Evolutionary conservation across 2,797 vertebrate genomes (phyloP).

Genomic region (Novumbra hubbsi): DNA sequence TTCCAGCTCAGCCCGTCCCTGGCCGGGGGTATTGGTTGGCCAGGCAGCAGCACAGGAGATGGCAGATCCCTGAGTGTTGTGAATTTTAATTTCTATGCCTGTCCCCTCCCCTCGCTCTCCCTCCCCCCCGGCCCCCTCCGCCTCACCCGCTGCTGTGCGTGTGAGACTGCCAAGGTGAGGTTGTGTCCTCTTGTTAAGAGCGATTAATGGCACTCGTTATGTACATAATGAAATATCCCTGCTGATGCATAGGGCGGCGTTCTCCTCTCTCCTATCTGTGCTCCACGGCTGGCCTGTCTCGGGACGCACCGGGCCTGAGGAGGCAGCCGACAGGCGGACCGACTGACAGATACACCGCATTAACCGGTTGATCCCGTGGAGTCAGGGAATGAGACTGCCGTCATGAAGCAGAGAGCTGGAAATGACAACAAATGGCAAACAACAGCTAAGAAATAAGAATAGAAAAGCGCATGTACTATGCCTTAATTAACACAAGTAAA

Average conservation of each 20-base stretch:
- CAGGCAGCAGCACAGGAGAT: conserved; percentile 53
- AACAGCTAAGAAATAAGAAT: conserved; percentile 22
- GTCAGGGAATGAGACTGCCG: conserved; percentile 22
- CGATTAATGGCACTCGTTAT: conserved; percentile 81
- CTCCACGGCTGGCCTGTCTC: conserved; percentile 15
- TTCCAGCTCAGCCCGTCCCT: background rate
- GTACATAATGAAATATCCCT: conserved; percentile 80
- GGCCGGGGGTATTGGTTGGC: background rate
- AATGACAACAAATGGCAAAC: conserved; percentile 62
- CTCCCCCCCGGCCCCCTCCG: conserved; percentile 16
- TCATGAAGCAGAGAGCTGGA: conserved; percentile 46
- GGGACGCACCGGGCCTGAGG: conserved; percentile 25
- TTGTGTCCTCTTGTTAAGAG: conserved; percentile 82
- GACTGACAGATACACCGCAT: conserved; percentile 23
- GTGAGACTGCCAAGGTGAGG: conserved; percentile 77
- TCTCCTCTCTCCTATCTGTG: conserved; percentile 37
- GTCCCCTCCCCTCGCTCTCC: conserved; percentile 3
- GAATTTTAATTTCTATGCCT: conserved; percentile 68
- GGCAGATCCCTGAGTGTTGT: conserved; percentile 65
- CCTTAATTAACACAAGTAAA: too few relatives aligned
- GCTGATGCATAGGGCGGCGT: conserved; percentile 70
- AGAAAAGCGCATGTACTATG: too few relatives aligned
- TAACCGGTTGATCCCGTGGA: conserved; percentile 58
- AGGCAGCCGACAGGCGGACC: conserved; percentile 55
- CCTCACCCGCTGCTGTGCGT: conserved; percentile 61